Percentiles rank a stretch among this genome's conserved stretches.
These are phyloP conservation scores for Cataglyphis hispanica DNA, from an alignment of 1,140 invertebrate genomes.

Conservation along the genomic window DNA sequence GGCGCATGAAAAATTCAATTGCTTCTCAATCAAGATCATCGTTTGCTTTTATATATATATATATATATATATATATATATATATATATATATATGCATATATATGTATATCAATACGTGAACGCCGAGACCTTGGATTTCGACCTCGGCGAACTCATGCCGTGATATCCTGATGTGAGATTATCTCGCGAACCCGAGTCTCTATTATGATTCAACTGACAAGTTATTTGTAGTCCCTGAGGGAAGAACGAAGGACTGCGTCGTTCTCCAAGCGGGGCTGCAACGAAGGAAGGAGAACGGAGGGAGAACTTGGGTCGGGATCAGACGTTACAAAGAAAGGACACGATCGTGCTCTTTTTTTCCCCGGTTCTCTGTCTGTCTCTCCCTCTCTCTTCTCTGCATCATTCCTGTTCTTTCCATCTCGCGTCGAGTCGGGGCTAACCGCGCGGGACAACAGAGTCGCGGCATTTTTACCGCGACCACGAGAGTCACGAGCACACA, in stretches of 20 bases:
- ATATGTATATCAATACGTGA: constrained; percentile 9
- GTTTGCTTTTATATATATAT: neutral
- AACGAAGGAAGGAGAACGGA: constrained; percentile 34
- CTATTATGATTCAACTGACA: constrained; percentile 83
- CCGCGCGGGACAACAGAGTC: constrained; percentile 62
- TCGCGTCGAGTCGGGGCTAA: constrained; percentile 49
- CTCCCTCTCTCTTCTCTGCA: neutral
- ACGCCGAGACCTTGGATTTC: constrained; percentile 40
- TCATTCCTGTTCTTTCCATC: neutral
- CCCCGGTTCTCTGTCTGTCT: neutral
- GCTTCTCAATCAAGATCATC: constrained; percentile 34
- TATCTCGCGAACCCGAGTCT: constrained; percentile 79
- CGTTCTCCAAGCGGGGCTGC: constrained; percentile 29
- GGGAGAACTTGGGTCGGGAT: constrained; percentile 26
- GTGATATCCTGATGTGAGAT: constrained; percentile 73
- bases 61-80: neutral
- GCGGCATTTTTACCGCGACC: constrained; percentile 67
- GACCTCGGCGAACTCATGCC: constrained; percentile 55
- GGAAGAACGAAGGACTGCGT: constrained; percentile 50
- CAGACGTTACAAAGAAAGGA: constrained; percentile 70
- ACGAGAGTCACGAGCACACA: constrained; percentile 67
- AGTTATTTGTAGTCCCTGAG: constrained; percentile 81
- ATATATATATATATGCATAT: neutral
- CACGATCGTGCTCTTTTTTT: constrained; percentile 36
- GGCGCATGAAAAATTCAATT: neutral